Percentiles rank a stretch among this genome's conserved stretches.
These are phyloP conservation scores for Mactromeris polynyma DNA, from an alignment of 2,888 invertebrate genomes.

Conservation along the genomic window DNA sequence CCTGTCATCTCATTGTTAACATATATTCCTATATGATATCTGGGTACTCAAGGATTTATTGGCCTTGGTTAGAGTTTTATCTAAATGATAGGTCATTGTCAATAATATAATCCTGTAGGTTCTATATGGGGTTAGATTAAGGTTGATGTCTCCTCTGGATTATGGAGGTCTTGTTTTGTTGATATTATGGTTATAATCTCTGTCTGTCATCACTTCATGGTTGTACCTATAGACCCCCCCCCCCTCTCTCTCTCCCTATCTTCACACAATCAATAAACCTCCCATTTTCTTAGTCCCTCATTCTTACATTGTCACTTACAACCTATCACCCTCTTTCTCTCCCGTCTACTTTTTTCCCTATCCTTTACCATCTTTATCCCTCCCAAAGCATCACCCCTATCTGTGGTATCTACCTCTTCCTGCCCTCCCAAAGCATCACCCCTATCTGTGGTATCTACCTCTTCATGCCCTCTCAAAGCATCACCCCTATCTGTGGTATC, in stretches of 20 bases:
- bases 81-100: not conserved
- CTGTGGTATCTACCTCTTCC: too few relatives aligned
- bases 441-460: too few relatives aligned
- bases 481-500: too few relatives aligned
- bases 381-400: too few relatives aligned
- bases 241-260: not conserved
- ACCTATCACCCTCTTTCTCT: too few relatives aligned
- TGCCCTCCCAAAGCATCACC: too few relatives aligned
- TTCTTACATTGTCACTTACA: too few relatives aligned
- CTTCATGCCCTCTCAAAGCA: too few relatives aligned
- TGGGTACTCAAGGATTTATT: not conserved
- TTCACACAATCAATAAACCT: not conserved
- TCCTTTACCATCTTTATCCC: too few relatives aligned
- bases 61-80: not conserved
- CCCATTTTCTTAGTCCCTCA: not conserved
- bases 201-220: too few relatives aligned
- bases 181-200: not conserved
- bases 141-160: not conserved
- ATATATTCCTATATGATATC: not conserved
- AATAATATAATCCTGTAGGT: not conserved
- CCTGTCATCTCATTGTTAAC: not conserved
- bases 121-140: not conserved
- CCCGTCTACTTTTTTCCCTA: too few relatives aligned
- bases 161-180: not conserved
- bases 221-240: not conserved